Evolutionary conservation across 2,113 vertebrate species (phyloP), one percentile per base, ranked within the genome.

Genomic region (Fukomys damarensis): DNA sequence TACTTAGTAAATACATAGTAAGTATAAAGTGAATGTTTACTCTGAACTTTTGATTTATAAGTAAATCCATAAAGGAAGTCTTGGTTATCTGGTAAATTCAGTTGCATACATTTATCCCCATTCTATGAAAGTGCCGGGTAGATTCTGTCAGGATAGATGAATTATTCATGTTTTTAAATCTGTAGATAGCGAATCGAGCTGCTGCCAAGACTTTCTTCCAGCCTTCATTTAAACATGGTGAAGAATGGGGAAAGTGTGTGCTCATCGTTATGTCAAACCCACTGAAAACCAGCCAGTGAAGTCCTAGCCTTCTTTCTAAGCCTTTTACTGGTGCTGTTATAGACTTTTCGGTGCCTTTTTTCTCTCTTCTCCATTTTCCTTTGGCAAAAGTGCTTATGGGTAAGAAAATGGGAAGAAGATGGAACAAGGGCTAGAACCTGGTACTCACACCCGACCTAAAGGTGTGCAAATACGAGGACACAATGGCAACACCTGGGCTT

Each of bases 141-240:
- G 70, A 91, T 0, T 84, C 22, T 82, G 32, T 94, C 79, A 35
- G 41, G 43, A 20, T 80, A 77, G n/a, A 58, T 93, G 49, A 80
- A 91, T 95, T 95, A 89, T 63, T 95, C 79, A 86, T 83, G n/a
- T 8, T 91, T 77, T 93, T 61, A 95, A 80, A 66, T 89, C 38
- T 91, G 46, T 80, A 89, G 94, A 93, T 41, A 89, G 46, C 12
- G 66, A 89, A 91, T 86, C 58, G 74, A 80, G 61, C 24, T 89
- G 79, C 61, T 96, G 65, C 30, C 2, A 24, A 83, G 65, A 66
- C 13, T 41, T 70, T 79, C 72, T 82, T 72, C 46, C 1, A 59
- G 43, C 13, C 52, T 16, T 96, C 82, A 93, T 16, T 65, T 88
- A 91, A 81, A 46, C 74, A 8, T 41, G 41, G 86, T 24, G 22